These are phyloP conservation scores for Aegithalos caudatus DNA, from an alignment of 2,113 vertebrate species.

Conservation along the genomic window DNA sequence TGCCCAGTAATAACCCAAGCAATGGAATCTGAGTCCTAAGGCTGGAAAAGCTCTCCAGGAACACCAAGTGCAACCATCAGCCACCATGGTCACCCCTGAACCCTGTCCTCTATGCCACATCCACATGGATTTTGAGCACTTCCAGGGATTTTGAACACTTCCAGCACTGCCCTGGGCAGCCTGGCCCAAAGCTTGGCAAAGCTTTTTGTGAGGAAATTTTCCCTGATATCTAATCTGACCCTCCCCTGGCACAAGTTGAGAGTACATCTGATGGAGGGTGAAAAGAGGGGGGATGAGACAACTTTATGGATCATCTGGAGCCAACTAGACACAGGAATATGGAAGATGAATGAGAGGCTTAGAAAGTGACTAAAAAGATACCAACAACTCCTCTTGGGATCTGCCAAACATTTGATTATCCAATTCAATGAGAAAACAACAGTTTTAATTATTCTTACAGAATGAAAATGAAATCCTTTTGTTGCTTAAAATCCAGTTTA, in stretches of 20 bases:
- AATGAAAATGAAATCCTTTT: background rate
- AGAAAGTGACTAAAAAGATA: background rate
- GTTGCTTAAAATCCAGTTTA: background rate
- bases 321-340: background rate
- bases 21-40: background rate
- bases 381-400: background rate
- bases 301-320: background rate
- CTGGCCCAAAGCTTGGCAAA: background rate
- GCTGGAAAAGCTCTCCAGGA: background rate
- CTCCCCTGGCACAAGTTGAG: background rate
- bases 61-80: background rate
- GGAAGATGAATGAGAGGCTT: background rate
- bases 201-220: background rate
- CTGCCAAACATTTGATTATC: background rate
- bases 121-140: too few relatives aligned
- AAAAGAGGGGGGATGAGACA: background rate
- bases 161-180: background rate
- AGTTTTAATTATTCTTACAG: background rate
- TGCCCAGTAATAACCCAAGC: background rate
- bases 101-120: background rate
- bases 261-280: accelerated
- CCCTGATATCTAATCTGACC: background rate
- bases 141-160: background rate
- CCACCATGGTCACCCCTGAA: background rate
- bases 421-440: background rate